Evolutionary conservation across 2,888 invertebrate genomes (phyloP), one percentile per base, ranked within the genome.

Genomic region (Tetranychus piercei): DNA sequence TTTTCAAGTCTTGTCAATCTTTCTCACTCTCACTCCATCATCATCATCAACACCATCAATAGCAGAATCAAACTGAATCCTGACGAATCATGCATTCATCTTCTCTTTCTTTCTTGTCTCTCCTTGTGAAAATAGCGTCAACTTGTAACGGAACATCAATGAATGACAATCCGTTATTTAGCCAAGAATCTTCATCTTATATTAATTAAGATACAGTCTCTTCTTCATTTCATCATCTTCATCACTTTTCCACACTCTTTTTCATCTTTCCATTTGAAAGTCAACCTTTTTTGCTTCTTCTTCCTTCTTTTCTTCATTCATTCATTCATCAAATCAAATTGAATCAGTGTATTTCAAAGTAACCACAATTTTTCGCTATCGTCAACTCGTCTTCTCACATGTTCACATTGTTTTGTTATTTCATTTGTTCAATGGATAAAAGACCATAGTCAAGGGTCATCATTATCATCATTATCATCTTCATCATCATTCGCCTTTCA

Each of bases 11-110:
- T 34, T 34, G 34, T 69, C 69, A 23, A 11, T 22, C 22, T 69
- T 22, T 69, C 69, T 69, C 69, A 20, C 69, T 69, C 69, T 69
- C 69, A 20, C 69, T 20, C 22, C 34, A 69, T 23, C 69, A 69
- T 69, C 69, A 55, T 7, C 55, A 55, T 55, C 55, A 55, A 15
- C 55, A 15, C 15, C 55, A 55, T 9, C 55, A 15, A 55, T 55
- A 55, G 15, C 55, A 9, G 6, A 55, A 55, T 55, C 55, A 55
- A 55, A 55, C 15, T 69, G 4, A 23, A 18, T 18, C 20, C 34
- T 69, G 20, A 23, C 34, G 34, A 69, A 23, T 69, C 67, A 67
- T 22, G 9, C 67, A 18, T 22, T 67, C 8, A 22, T 22, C 23
- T 22, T 67, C 67, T 67, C 67, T 67, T n/a, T 67, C 67, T 67